Base-by-base conservation (phyloP, 2,888 invertebrate genomes). In the Hypomecis atomaria region DNA sequence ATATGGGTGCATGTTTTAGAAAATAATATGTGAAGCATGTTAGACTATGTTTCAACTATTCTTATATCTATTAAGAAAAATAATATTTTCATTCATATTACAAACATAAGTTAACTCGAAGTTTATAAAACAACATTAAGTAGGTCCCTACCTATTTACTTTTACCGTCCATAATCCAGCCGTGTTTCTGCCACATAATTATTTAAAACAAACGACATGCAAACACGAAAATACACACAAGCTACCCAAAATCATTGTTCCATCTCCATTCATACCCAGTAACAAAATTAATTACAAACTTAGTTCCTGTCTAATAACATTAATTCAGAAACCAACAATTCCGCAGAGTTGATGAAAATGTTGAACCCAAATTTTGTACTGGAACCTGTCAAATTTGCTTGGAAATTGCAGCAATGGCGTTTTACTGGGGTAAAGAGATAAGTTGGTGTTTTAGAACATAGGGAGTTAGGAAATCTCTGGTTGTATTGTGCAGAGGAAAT, bases 381-480 rank as follows among this genome's bases (percentile, higher is more conserved):
- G 38, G 9, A 9, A 4, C 9, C 38, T 38, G 13, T 38, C 5
- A 13, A 0, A 23, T 23, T 33, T 42, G n/a, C 7, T 52, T 40
- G 7, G 23, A 40, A 10, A 52, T 23, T 42, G 9, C 23, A 5
- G 3, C 7, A 0, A 10, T 42, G 40, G 23, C 33, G 23, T 40
- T 9, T 0, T n/a, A 5, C 7, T 13, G 5, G 8, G 40, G 10
- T 40, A 1, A 33, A 52, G 5, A 10, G 9, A 10, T 33, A 33
- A 33, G 10, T 52, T 40, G 23, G 52, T 52, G 38, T 0, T 47
- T 6, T 65, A 62, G 64, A 68, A 69, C 62, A 61, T 66, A 67
- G 85, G 81, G 78, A 82, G 81, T 78, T 80, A 71, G 85, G 82
- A 84, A 76, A 83, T 86, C 81, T 81, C 78, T 79, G 79, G 79